Percentiles rank a stretch among this genome's conserved stretches.
Conservation (phyloP, 2,113 vertebrate genomes). For the Peromyscus polionotus region DNA sequence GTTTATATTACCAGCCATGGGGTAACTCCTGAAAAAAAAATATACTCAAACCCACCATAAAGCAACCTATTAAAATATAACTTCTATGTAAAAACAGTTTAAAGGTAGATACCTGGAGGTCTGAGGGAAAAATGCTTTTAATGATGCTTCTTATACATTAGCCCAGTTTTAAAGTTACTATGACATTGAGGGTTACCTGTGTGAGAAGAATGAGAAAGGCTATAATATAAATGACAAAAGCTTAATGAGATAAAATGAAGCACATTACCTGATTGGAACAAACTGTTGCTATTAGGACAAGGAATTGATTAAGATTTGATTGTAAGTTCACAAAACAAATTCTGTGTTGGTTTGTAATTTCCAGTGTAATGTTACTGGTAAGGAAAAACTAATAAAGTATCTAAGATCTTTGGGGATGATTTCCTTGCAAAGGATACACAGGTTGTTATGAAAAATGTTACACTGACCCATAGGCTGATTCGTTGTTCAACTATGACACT, state of each 20-base stretch:
- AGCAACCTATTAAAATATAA: background rate
- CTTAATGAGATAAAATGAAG: background rate
- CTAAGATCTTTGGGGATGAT: background rate
- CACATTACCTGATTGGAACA: background rate
- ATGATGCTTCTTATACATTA: background rate
- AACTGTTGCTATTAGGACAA: background rate
- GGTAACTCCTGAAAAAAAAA: background rate
- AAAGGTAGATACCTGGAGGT: no score
- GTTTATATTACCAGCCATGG: background rate
- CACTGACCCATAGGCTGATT: accelerated
- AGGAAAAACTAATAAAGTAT: background rate
- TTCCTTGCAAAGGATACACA: accelerated
- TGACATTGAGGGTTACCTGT: background rate
- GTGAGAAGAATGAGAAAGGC: background rate
- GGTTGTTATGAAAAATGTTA: background rate
- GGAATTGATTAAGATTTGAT: background rate
- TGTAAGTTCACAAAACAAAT: no score
- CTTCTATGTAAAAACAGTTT: background rate
- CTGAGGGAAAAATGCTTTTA: background rate
- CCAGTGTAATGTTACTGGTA: background rate
- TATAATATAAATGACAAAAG: background rate
- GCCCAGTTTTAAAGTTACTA: background rate
- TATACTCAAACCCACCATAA: background rate
- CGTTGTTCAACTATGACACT: background rate
- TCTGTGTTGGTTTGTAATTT: background rate